Evolutionary conservation across 2,797 vertebrate species (phyloP), one percentile per base, ranked within the genome.

Genomic region (Brotula barbata): DNA sequence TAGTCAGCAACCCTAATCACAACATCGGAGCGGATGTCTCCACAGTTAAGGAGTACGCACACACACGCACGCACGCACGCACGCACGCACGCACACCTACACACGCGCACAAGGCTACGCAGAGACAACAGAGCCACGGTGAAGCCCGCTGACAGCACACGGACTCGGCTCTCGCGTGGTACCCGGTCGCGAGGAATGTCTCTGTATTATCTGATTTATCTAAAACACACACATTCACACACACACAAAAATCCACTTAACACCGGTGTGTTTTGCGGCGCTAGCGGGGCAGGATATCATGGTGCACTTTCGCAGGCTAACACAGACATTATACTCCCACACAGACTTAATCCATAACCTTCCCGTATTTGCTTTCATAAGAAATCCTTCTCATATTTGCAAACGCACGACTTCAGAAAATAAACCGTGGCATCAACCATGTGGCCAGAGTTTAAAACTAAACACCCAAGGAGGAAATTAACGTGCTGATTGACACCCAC

Each of bases 381-480:
- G 74, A 83, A 85, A 83, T 73, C 77, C 82, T 58, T 78, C 73
- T 77, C 73, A 57, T 65, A 78, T 84, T 85, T 78, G 80, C 58
- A 62, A 77, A 80, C 50, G 75, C 67, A 62, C 1, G 55, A 75
- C 80, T 82, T 82, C 68, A 85, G 72, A 89, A 90, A 88, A 89
- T 88, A 89, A 89, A 90, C 78, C 1, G 20, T 44, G 63, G 78
- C 77, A 77, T 63, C 39, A 20, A 25, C 39, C 75, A 78, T 72
- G 73, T 73, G 73, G 57, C 80, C 69, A 21, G 50, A 72, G 70
- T 63, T 76, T 60, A 61, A 84, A 87, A 75, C 75, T 7, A 75
- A 84, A 86, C 75, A 77, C 53, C 69, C 15, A 3, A 61, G 56
- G 69, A 88, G 87, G 85, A 90, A 88, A 89, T 90, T 9, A 90